Base-by-base conservation (phyloP, 2,113 vertebrate genomes). In the Hemiprocne comata region DNA sequence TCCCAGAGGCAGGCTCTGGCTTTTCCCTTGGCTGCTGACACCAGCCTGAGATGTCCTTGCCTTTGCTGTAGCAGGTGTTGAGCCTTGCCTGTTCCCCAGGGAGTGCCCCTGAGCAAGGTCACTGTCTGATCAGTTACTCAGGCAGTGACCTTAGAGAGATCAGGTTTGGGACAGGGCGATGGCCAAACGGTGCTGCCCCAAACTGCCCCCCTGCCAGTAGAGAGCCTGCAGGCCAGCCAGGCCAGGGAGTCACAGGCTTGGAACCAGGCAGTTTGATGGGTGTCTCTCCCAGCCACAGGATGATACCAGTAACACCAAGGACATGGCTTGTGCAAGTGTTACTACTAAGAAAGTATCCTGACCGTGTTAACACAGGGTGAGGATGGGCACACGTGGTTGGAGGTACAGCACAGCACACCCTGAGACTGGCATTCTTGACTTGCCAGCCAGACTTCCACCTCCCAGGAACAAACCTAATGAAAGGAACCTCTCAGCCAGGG, bases 21-120 rank as follows among this genome's bases (percentile, higher is more conserved):
- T 95, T 96, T 89, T 86, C 84, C 85, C 57, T 40, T 77, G 90
- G 93, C 88, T 93, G 85, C 72, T 85, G 50, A 89, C 86, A 66
- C 86, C 76, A 82, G 95, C 88, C 95, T 62, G 65, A 91, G 93
- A 60, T 94, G 73, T 94, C 50, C 9, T 78, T 96, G 91, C 80
- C 92, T 89, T 89, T 90, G 87, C 86, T 92, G 57, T 67, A 90
- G 95, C 75, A 95, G 31, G 5, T 93, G 20, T 36, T 34, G 72
- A 87, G 91, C 83, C 83, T 82, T 88, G 65, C 86, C 48, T 5
- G 0, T 65, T 89, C 77, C 80, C 50, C 77, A 75, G 70, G 73
- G 48, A 92, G 19, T 75, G 65, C n/a, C 75, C 51, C 60, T 33
- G 29, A 74, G 76, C 33, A 38, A 46, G 61, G 48, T 84, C 53